A percentile compares a stretch with the other conserved stretches of the same genome.
Conservation (phyloP, 1,140 invertebrate genomes). For the Drosophila cardini region DNA sequence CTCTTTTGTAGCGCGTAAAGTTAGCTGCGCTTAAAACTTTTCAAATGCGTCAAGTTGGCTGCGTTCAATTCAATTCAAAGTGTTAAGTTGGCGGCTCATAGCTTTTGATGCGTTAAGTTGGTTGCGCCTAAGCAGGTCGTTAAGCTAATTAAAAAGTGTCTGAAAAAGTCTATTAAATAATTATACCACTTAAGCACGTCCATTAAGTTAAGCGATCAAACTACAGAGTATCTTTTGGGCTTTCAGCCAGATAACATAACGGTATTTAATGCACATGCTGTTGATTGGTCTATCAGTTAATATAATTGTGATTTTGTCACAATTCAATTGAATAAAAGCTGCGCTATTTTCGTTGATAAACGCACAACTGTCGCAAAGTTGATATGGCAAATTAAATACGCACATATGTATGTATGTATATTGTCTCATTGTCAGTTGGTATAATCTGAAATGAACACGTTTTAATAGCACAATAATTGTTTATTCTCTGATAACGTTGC, state of each 20-base stretch:
- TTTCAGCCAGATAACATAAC: slow-evolving; percentile 2
- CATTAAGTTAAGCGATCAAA: background rate
- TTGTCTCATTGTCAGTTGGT: slow-evolving; percentile 5
- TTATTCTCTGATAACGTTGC: slow-evolving; percentile 70
- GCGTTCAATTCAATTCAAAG: background rate
- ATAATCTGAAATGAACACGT: slow-evolving; percentile 73
- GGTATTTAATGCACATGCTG: slow-evolving; percentile 43
- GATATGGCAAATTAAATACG: slow-evolving; percentile 18
- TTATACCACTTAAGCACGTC: slow-evolving; percentile 4
- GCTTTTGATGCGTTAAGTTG: background rate
- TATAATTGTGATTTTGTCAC: slow-evolving; percentile 52
- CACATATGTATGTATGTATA: slow-evolving; percentile 17
- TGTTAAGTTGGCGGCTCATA: background rate
- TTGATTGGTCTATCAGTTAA: slow-evolving; percentile 63
- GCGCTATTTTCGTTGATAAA: slow-evolving; percentile 39
- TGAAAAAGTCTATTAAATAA: background rate
- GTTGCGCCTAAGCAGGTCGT: background rate
- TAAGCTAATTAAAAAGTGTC: slow-evolving; percentile 1
- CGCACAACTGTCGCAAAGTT: slow-evolving; percentile 20
- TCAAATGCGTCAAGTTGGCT: background rate
- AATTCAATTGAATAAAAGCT: slow-evolving; percentile 72
- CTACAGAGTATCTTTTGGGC: slow-evolving; percentile 18
- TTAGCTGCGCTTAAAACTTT: background rate
- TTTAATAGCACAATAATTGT: slow-evolving; percentile 78
- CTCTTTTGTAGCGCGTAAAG: too few species aligned